phyloP scores from a whole-genome alignment of 2,888 invertebrate species.

The Leptinotarsa peninsularis region DNA sequence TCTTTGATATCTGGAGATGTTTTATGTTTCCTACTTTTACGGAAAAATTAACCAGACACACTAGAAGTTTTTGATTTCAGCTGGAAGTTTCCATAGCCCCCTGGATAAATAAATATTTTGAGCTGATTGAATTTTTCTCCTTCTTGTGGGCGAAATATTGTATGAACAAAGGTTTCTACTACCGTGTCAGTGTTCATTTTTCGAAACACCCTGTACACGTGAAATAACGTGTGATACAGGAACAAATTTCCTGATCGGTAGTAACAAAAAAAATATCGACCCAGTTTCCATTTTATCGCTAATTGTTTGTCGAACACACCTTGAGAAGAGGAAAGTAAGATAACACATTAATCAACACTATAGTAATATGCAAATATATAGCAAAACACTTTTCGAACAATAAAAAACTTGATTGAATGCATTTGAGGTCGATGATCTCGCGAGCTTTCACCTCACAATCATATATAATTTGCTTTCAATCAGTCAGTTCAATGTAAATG shows the following conservation, averaged over 20 bases:
- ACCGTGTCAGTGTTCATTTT: no score
- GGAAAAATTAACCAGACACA: no score
- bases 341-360: slow-evolving; percentile 11
- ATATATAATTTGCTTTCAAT: slow-evolving; percentile 35
- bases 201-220: no score
- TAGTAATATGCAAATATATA: slow-evolving; percentile 35
- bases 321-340: neutral
- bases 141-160: no score
- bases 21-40: no score
- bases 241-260: neutral
- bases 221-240: no score
- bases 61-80: no score
- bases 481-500: slow-evolving; percentile 25
- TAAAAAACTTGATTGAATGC: slow-evolving; percentile 36
- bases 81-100: no score
- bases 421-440: slow-evolving; percentile 30
- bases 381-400: slow-evolving; percentile 34
- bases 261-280: neutral
- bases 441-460: slow-evolving; percentile 39
- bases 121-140: no score
- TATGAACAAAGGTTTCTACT: no score
- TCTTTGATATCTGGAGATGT: no score
- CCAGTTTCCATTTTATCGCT: neutral
- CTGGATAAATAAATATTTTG: no score
- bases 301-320: neutral